Evolutionary conservation across 2,113 vertebrate genomes (phyloP).

Genomic region (Apaloderma vittatum): DNA sequence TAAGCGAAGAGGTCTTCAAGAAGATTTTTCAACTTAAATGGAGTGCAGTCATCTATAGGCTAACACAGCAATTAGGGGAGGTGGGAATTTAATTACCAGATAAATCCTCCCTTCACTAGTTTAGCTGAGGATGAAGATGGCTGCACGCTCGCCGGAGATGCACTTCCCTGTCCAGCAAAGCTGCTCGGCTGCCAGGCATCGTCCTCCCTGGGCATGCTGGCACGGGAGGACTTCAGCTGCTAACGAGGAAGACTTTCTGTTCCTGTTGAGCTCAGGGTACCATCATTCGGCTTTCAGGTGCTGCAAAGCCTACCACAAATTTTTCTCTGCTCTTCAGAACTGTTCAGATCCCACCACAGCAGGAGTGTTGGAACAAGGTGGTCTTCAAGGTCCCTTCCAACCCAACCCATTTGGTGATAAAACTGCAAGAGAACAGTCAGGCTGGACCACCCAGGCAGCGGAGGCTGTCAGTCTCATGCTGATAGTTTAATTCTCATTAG

Average conservation of each 20-base stretch:
- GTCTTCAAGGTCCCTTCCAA: too few species aligned
- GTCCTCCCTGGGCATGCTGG: accelerated
- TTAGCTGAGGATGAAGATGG: slow-evolving; percentile 60
- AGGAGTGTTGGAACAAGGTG: too few species aligned
- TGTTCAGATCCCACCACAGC: too few species aligned
- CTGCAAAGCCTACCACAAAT: not conserved
- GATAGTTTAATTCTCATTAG: slow-evolving; percentile 19
- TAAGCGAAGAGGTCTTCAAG: slow-evolving; percentile 39
- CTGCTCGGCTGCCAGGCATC: accelerated
- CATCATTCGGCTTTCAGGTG: not conserved
- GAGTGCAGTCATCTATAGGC: slow-evolving; percentile 73
- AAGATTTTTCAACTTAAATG: slow-evolving; percentile 78
- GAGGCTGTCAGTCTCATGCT: not conserved
- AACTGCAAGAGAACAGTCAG: not conserved
- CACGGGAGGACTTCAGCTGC: not conserved
- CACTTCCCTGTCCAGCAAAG: not conserved
- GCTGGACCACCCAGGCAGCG: not conserved
- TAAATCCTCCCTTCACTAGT: slow-evolving; percentile 53
- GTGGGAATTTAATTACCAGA: slow-evolving; percentile 73
- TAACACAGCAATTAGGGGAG: slow-evolving; percentile 72
- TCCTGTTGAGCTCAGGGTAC: not conserved
- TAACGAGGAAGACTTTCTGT: not conserved
- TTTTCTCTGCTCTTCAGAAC: not conserved
- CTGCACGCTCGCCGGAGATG: not conserved
- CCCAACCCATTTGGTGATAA: too few species aligned